These are phyloP conservation scores for Ploceus nigricollis DNA, from an alignment of 2,113 vertebrate genomes.

Conservation along the genomic window DNA sequence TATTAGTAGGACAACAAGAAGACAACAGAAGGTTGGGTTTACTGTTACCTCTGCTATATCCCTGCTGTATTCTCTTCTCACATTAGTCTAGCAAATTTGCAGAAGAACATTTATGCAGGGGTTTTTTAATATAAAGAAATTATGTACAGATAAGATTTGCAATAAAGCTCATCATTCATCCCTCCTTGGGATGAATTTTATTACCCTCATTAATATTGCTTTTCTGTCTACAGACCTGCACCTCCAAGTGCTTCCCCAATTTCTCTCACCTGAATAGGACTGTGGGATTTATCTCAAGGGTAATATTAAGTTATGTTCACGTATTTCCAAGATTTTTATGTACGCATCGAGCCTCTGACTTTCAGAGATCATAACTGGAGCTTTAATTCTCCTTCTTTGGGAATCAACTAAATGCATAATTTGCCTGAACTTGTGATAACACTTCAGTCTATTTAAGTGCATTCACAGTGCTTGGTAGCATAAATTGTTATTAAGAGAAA, in stretches of 20 bases:
- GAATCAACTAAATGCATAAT: not conserved
- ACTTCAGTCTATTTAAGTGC: not conserved
- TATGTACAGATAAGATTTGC: not conserved
- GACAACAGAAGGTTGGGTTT: not conserved
- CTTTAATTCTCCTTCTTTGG: not conserved
- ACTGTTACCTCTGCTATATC: not conserved
- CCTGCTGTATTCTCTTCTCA: not conserved
- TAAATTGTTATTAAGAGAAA: not conserved
- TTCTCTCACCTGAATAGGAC: slow-evolving; percentile 26
- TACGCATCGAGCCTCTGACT: not conserved
- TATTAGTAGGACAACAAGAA: not conserved
- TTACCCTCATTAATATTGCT: slow-evolving; percentile 23
- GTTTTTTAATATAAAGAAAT: not conserved
- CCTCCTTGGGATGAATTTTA: no score
- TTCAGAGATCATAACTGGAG: not conserved
- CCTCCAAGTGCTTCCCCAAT: not conserved
- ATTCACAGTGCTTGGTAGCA: not conserved
- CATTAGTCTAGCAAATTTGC: not conserved
- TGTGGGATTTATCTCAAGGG: not conserved
- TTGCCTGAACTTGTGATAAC: not conserved
- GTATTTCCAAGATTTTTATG: not conserved
- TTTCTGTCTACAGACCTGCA: not conserved
- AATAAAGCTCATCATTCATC: slow-evolving; percentile 16
- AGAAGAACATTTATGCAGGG: not conserved
- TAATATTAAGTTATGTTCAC: not conserved